phyloP scores from a whole-genome alignment of 2,888 invertebrate genomes.

The Idaea straminata region DNA sequence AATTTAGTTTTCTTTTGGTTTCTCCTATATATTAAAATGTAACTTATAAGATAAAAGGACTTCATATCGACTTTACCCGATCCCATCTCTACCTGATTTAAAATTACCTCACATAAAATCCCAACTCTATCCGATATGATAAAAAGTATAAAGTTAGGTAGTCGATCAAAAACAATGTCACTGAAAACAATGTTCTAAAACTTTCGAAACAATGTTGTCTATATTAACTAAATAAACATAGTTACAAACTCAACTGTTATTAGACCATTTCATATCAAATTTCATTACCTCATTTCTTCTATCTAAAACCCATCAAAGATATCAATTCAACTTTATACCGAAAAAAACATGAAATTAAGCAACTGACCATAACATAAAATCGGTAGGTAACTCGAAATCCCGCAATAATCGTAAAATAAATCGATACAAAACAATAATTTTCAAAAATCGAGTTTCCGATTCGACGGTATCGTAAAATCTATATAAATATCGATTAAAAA shows the following conservation, averaged over 20 bases:
- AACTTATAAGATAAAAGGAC: too few relatives aligned
- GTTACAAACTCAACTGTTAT: background rate
- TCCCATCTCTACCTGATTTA: too few relatives aligned
- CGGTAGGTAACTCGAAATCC: slow-evolving; percentile 29
- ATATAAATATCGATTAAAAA: slow-evolving; percentile 51
- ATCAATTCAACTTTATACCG: background rate
- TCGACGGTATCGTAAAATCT: slow-evolving; percentile 38
- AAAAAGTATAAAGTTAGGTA: too few relatives aligned
- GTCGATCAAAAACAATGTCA: too few relatives aligned
- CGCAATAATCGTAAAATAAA: slow-evolving; percentile 70
- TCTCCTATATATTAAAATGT: too few relatives aligned
- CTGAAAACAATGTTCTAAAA: too few relatives aligned
- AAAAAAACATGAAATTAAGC: background rate
- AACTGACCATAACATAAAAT: background rate
- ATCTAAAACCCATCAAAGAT: background rate
- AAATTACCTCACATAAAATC: too few relatives aligned
- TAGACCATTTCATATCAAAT: background rate
- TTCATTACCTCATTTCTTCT: background rate
- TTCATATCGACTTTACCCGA: too few relatives aligned
- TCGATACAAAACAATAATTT: slow-evolving; percentile 59
- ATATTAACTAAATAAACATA: background rate
- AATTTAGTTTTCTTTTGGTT: too few relatives aligned
- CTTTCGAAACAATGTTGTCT: too few relatives aligned
- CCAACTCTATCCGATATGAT: too few relatives aligned
- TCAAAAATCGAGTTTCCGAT: slow-evolving; percentile 36